Conservation (phyloP, 2,888 invertebrate genomes). For the Asteroscopus sphinx region DNA sequence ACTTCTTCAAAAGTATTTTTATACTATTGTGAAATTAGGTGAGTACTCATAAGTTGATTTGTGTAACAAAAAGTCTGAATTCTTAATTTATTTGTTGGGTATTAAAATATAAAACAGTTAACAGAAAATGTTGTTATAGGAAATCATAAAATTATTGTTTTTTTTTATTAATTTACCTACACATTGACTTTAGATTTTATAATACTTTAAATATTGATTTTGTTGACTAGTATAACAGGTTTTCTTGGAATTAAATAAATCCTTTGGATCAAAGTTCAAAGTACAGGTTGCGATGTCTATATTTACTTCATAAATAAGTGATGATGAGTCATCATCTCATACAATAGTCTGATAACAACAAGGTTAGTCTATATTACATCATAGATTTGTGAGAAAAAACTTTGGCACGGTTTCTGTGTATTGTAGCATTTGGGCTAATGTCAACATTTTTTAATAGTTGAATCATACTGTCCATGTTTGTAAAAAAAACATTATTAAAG, state of each 20-base stretch:
- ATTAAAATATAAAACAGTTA: conserved; percentile 30
- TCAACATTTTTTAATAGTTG: too few species aligned
- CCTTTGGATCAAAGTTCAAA: conserved; percentile 29
- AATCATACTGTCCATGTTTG: too few species aligned
- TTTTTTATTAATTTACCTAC: conserved; percentile 18
- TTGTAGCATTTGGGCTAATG: not conserved
- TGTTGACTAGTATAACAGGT: not conserved
- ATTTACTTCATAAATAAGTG: not conserved
- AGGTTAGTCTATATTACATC: conserved; percentile 14
- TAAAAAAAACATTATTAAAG: too few species aligned
- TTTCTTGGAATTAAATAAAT: not conserved
- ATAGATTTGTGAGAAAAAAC: not conserved
- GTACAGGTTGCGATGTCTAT: conserved; percentile 10
- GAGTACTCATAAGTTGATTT: conserved; percentile 25
- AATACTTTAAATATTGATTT: conserved; percentile 7
- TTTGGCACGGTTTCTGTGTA: conserved; percentile 4
- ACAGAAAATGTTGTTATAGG: not conserved
- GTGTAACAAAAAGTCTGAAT: conserved; percentile 56
- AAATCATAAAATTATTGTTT: conserved; percentile 23
- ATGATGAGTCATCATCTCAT: conserved; percentile 20
- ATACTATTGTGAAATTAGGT: conserved; percentile 25
- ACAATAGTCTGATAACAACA: conserved; percentile 10
- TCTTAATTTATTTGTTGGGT: conserved; percentile 45
- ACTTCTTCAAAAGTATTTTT: conserved; percentile 35
- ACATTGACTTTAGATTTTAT: not conserved